Conservation (phyloP, 2,797 vertebrate genomes). For the Trachops cirrhosus region DNA sequence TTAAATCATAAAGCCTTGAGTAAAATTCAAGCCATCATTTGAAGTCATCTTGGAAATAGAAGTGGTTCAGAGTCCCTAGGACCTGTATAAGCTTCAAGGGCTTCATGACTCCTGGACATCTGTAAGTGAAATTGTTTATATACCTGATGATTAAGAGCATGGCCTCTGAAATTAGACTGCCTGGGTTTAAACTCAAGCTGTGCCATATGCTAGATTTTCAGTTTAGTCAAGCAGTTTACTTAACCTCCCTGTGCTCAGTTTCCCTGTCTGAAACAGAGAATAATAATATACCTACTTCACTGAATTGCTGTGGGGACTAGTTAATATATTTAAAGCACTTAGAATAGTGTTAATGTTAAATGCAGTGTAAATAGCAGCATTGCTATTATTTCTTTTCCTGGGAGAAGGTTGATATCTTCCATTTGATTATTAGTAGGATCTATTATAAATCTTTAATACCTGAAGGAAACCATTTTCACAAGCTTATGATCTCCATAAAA, state of each 20-base stretch:
- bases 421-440: neutral
- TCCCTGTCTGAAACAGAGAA: neutral
- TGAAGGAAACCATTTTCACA: neutral
- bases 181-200: neutral
- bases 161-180: neutral
- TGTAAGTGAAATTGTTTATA: neutral
- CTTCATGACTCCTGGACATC: neutral
- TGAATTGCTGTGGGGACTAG: neutral
- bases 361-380: neutral
- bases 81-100: neutral
- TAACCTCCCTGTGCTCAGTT: neutral
- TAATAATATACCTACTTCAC: neutral
- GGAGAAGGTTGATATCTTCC: neutral
- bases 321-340: neutral
- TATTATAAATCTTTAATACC: conserved; percentile 24
- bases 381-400: neutral
- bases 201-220: neutral
- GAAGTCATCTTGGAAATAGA: neutral
- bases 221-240: neutral
- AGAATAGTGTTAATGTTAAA: neutral
- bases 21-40: neutral
- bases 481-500: neutral
- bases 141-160: neutral
- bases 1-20: neutral
- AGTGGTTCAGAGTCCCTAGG: neutral